phyloP scores from a whole-genome alignment of 2,113 vertebrate genomes.

The Nycticebus coucang region DNA sequence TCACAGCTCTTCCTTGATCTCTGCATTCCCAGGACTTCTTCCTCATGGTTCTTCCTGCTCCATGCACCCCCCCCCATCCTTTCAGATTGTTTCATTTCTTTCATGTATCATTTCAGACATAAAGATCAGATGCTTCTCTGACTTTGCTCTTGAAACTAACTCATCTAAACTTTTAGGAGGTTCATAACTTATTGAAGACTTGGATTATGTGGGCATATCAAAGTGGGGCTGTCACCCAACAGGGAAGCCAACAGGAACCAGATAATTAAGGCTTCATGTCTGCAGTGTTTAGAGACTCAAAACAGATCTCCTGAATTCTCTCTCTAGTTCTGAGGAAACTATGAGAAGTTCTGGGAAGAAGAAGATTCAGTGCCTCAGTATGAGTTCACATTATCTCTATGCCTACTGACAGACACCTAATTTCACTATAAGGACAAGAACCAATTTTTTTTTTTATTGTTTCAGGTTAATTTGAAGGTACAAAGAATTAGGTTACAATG shows the following conservation, averaged over 20 bases:
- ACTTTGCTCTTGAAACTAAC: neutral
- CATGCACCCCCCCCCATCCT: neutral
- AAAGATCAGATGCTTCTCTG: neutral
- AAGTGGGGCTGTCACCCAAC: neutral
- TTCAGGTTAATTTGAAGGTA: neutral
- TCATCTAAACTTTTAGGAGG: neutral
- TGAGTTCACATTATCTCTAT: neutral
- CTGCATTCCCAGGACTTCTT: neutral
- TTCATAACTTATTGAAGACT: neutral
- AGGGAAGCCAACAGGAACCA: neutral
- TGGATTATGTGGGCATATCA: neutral
- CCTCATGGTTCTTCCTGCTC: neutral
- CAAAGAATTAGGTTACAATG: neutral
- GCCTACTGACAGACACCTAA: neutral
- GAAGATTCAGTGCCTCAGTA: neutral
- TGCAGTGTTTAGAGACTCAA: neutral
- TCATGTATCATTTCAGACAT: neutral
- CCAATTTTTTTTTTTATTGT: neutral
- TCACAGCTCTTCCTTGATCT: neutral
- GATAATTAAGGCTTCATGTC: neutral
- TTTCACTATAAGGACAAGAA: neutral
- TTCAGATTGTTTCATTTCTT: neutral
- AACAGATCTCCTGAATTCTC: neutral
- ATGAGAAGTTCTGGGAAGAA: neutral
- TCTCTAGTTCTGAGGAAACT: neutral